phyloP scores from a whole-genome alignment of 2,113 vertebrate species.

The Amphiprion percula region DNA sequence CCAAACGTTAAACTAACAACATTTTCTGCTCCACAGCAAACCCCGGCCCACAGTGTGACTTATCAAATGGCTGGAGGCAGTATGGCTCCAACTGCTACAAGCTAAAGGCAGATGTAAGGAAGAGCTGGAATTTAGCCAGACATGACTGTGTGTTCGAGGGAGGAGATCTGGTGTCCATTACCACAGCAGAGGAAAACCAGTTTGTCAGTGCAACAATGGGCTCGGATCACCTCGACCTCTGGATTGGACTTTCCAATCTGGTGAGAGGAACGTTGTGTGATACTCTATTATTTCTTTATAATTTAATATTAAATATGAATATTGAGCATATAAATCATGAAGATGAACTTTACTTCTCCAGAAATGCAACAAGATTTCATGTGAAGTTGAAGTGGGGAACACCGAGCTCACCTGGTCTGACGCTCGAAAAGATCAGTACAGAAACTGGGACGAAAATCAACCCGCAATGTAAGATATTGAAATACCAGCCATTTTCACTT shows the following conservation, averaged over 20 bases:
- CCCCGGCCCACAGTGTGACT: constrained; percentile 78
- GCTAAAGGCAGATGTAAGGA: constrained; percentile 55
- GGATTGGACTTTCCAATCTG: constrained; percentile 85
- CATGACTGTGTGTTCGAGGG: constrained; percentile 80
- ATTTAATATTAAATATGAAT: not conserved
- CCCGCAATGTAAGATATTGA: constrained; percentile 73
- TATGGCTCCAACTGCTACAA: constrained; percentile 83
- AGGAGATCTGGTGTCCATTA: constrained; percentile 83
- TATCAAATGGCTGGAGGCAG: constrained; percentile 73
- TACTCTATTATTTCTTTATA: not conserved
- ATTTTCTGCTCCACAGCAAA: constrained; percentile 68
- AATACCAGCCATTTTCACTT: not conserved
- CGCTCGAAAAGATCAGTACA: constrained; percentile 3
- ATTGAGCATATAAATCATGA: not conserved
- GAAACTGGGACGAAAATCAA: constrained; percentile 74
- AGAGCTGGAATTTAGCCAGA: constrained; percentile 80
- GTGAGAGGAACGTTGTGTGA: constrained; percentile 58
- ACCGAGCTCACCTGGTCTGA: constrained; percentile 81
- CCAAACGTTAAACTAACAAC: not conserved
- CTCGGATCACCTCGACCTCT: constrained; percentile 68
- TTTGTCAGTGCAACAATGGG: constrained; percentile 68
- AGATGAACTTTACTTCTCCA: constrained; percentile 45
- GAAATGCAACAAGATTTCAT: constrained; percentile 84
- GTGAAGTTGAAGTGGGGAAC: constrained; percentile 75
- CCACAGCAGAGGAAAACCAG: constrained; percentile 69